Base-by-base conservation (phyloP, 2,113 vertebrate genomes). In the Hippocampus barbouri region DNA sequence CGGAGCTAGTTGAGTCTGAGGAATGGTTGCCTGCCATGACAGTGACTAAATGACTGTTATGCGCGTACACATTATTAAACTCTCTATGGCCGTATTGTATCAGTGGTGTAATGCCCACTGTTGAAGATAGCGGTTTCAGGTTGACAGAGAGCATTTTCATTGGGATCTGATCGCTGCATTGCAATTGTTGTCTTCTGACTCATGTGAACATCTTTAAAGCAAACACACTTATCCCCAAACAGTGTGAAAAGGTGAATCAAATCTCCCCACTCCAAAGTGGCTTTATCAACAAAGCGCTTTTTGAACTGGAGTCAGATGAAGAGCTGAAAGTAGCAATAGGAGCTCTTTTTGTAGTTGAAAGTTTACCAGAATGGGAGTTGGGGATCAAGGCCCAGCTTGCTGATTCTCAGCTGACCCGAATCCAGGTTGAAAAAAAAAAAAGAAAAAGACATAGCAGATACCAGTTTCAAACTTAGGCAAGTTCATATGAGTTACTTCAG, bases 281-380 rank as follows among this genome's bases (percentile, higher is more conserved):
- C 47, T 82, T 87, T 89, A 85, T 87, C 83, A 87, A 83, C 84
- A 82, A 86, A 84, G 78, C 51, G 67, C 53, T 64, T 68, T 68
- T 38, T 47, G 65, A 75, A 53, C 72, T 4, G 64, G 64, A 56
- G 70, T n/a, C 56, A 59, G 73, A 72, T 73, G 77, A 74, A 72
- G 45, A 81, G 84, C 80, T 87, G 65, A 89, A 89, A 86, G 82
- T 62, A 76, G 73, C 76, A 77, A 70, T 69, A 53, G 79, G 81
- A 75, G 68, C 18, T 3, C 12, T 79, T 83, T 80, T 86, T 87
- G 62, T 78, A 75, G 77, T 81, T 83, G 63, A 79, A 84, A 62
- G 83, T 84, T 84, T 78, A 88, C 77, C 79, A 76, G 77, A 63
- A 78, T 65, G 57, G 43, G 65, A 84, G 68, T 66, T 80, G 60